Percentiles rank a stretch among this genome's conserved stretches.
These are phyloP conservation scores for Parotia lawesii DNA, from an alignment of 2,113 vertebrate genomes.

Conservation along the genomic window DNA sequence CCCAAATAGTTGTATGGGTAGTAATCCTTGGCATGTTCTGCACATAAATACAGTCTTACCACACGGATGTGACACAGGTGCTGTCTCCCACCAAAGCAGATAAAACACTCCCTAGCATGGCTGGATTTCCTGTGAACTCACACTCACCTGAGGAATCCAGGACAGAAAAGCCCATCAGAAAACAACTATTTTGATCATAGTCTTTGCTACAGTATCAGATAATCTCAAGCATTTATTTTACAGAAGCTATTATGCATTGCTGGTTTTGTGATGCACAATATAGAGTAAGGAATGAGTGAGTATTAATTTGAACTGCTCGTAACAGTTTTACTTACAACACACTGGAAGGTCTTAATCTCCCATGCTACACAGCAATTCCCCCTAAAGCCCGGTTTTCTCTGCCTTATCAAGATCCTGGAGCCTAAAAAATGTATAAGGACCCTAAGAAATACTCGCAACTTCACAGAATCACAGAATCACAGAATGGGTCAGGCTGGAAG, in stretches of 20 bases:
- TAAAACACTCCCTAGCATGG: background rate
- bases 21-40: background rate
- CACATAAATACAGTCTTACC: background rate
- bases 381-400: background rate
- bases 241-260: background rate
- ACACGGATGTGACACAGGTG: background rate
- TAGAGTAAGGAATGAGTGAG: background rate
- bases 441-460: rapidly evolving
- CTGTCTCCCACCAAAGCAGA: background rate
- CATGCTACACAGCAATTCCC: background rate
- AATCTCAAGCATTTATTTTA: background rate
- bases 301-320: background rate
- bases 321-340: background rate
- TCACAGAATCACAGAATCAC: background rate
- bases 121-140: background rate
- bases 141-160: background rate
- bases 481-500: background rate
- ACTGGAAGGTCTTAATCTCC: background rate
- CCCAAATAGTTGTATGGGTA: background rate
- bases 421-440: background rate
- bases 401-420: background rate
- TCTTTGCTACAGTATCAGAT: background rate
- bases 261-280: background rate
- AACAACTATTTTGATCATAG: background rate
- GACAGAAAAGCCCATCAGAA: background rate